These are phyloP conservation scores for Furcifer pardalis DNA, from an alignment of 2,797 vertebrate species.

Conservation along the genomic window DNA sequence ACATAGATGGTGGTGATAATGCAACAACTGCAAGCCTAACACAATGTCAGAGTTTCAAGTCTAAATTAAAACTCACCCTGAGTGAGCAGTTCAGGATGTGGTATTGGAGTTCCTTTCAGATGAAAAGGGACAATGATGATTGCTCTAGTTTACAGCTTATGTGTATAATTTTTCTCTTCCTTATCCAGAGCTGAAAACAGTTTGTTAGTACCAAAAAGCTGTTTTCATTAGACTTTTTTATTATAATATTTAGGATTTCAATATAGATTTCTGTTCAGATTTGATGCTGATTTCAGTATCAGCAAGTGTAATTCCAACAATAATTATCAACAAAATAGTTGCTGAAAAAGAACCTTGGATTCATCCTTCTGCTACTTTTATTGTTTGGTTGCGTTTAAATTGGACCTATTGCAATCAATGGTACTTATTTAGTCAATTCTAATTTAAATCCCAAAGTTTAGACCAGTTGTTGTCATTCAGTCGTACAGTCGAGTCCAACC, in stretches of 20 bases:
- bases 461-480: no score
- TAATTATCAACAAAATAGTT: no score
- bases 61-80: slow-evolving; percentile 19
- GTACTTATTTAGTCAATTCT: no score
- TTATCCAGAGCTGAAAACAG: not conserved
- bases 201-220: not conserved
- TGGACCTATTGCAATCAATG: no score
- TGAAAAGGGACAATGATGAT: accelerated
- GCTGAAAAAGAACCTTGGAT: no score
- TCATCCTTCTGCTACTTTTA: no score
- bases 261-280: not conserved
- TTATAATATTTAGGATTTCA: not conserved
- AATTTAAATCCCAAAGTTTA: no score
- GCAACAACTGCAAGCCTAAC: not conserved
- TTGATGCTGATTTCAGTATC: not conserved
- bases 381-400: no score
- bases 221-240: not conserved
- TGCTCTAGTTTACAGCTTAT: not conserved
- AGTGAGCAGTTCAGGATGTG: accelerated
- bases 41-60: not conserved
- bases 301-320: not conserved
- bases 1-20: not conserved
- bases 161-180: not conserved
- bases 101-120: not conserved
- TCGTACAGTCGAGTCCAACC: no score